Evolutionary conservation across 35 echinoderm and acorn worm genomes (phyloP), one percentile per base, ranked within the genome.

Genomic region (Heliocidaris erythrogramma): DNA sequence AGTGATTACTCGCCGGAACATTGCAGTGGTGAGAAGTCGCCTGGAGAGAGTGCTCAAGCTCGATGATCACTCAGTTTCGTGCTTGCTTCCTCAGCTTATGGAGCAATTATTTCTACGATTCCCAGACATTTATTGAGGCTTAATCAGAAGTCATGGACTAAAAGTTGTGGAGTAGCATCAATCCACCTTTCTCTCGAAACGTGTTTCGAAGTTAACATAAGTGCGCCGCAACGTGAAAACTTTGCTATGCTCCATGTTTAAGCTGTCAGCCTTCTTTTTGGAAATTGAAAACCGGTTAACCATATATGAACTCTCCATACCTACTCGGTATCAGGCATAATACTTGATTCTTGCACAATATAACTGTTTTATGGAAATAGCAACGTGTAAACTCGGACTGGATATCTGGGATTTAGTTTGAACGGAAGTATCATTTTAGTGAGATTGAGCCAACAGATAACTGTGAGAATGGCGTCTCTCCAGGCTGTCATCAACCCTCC

Each of bases 401-500:
- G 65, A 78, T 78, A 8, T 78, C 65, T n/a, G 65, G 65, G 65
- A 78, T 78, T 78, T 78, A 78, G 21, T 78, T 78, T 18, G 65
- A 78, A 78, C 65, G 65, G 65, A 78, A 78, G 65, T 78, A 78
- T 78, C 65, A 78, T 78, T 78, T 78, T 78, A 27, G 65, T 5
- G 18, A n/a, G 31, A 4, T 32, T 89, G 0, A 13, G 17, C 31
- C 17, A 48, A 89, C 47, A 89, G 47, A 48, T 89, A 89, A 9
- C 30, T 9, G 32, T 47, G 47, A 89, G 14, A 89, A 92, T 92
- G 91, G 31, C 91, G 91, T 30, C 31, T 59, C 91, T 92, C 13
- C 47, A 52, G 50, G 91, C 91, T 5, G 91, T 92, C 31, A 92
- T 92, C 49, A 59, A 52, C 27, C 91, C 91, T 13, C 91, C 48